A percentile compares a stretch with the other conserved stretches of the same genome.
Conservation (phyloP, 1,140 invertebrate genomes). For the Temnothorax longispinosus region DNA sequence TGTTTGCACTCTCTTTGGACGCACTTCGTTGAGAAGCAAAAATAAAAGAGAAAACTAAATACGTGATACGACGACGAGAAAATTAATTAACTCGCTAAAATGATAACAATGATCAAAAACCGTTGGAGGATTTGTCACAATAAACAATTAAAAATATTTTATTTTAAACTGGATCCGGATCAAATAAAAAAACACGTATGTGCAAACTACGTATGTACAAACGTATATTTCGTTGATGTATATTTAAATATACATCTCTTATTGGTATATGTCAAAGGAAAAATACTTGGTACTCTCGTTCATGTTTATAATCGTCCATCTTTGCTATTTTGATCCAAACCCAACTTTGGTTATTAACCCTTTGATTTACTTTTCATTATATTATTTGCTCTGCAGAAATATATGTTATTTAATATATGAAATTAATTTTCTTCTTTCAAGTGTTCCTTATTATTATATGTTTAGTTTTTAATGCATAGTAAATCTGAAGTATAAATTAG, state of each 20-base stretch:
- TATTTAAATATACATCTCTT: too few species aligned
- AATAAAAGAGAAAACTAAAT: neutral
- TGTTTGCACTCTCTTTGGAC: neutral
- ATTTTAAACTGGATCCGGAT: neutral
- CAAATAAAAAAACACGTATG: neutral
- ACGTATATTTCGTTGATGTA: too few species aligned
- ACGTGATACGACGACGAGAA: neutral
- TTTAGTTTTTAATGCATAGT: neutral
- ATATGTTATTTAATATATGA: neutral
- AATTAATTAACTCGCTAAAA: neutral
- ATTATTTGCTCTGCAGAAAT: too few species aligned
- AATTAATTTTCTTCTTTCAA: neutral
- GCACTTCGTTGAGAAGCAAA: neutral
- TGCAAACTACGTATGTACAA: neutral
- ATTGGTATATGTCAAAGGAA: too few species aligned
- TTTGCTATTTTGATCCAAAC: too few species aligned
- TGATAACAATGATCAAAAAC: neutral
- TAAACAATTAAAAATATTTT: neutral
- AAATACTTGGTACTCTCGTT: too few species aligned
- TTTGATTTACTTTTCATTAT: too few species aligned
- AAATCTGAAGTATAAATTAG: constrained; percentile 6
- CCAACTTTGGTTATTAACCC: too few species aligned
- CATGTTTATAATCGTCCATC: too few species aligned
- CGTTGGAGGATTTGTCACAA: neutral
- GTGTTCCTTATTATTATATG: neutral